Evolutionary conservation across 2,113 vertebrate species (phyloP), one percentile per base, ranked within the genome.

Genomic region (Muntiacus muntjak): DNA sequence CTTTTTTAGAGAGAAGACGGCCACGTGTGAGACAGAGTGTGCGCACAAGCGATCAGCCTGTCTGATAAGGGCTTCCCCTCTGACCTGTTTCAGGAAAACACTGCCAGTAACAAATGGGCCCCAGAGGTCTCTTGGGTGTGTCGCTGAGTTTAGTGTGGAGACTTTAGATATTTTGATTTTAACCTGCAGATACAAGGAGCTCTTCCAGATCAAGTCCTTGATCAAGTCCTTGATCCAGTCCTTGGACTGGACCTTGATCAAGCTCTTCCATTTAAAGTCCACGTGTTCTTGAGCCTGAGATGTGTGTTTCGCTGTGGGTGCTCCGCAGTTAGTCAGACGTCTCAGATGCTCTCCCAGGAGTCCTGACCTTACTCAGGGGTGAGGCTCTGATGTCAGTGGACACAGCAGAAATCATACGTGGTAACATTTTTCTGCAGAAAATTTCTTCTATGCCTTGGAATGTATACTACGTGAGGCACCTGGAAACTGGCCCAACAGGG

Each of bases 401-500:
- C 7, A 36, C 2, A 43, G 25, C 84, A 78, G 83, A 85, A 81
- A n/a, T 43, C 71, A 12, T 23, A 12, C 5, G 0, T 64, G 50
- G 79, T 86, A 84, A 2, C 83, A 40, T 74, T 54, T 94, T 23
- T 19, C 93, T 45, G 36, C 96, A 55, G 30, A 85, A 74, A 76
- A 45, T 43, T 13, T 30, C n/a, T 87, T 58, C 12, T 43, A 2
- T 43, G 36, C 55, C 45, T 58, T 0, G 1, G 47, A 55, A 52
- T 52, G n/a, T 90, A 33, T 21, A 28, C 19, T 25, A 52, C 30
- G 28, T 11, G 50, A 25, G 58, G 21, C 52, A 16, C 54, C 28
- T 23, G 40, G 76, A 57, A 79, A 19, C 91, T 16, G 57, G 87
- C 36, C 78, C 28, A 15, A 21, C 28, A 47, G 15, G 62, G 15